These are phyloP conservation scores for Gymnocypris eckloni DNA, from an alignment of 2,797 vertebrate genomes.

Conservation along the genomic window DNA sequence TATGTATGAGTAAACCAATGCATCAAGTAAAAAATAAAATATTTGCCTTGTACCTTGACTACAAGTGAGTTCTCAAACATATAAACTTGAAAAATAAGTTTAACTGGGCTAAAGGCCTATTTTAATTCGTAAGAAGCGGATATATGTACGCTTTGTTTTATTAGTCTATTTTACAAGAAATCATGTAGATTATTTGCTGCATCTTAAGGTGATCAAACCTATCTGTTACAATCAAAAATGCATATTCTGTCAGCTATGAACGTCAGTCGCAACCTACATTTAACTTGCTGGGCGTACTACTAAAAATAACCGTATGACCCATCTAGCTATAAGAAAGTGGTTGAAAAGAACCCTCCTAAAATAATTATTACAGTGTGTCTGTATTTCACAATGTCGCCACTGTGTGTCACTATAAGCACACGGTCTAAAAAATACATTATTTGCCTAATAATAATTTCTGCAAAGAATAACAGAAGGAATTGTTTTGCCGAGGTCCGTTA, in stretches of 20 bases:
- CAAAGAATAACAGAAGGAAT: neutral
- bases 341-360: neutral
- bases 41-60: neutral
- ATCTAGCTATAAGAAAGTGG: neutral
- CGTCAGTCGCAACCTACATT: neutral
- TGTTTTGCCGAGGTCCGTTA: neutral
- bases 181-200: neutral
- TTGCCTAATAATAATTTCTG: neutral
- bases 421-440: neutral
- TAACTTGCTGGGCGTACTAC: neutral
- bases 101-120: neutral
- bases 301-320: neutral
- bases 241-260: neutral
- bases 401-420: constrained; percentile 14
- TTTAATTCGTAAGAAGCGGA: neutral
- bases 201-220: neutral
- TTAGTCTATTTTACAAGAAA: neutral
- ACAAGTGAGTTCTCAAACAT: neutral
- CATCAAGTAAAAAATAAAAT: neutral
- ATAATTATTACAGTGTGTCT: neutral
- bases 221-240: neutral
- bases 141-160: neutral
- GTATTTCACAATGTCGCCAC: constrained; percentile 2
- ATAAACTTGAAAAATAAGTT: neutral
- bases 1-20: neutral